A percentile compares a stretch with the other conserved stretches of the same genome.
Conservation (phyloP, 1,140 invertebrate species). For the Pemphigus obesinymphae region DNA sequence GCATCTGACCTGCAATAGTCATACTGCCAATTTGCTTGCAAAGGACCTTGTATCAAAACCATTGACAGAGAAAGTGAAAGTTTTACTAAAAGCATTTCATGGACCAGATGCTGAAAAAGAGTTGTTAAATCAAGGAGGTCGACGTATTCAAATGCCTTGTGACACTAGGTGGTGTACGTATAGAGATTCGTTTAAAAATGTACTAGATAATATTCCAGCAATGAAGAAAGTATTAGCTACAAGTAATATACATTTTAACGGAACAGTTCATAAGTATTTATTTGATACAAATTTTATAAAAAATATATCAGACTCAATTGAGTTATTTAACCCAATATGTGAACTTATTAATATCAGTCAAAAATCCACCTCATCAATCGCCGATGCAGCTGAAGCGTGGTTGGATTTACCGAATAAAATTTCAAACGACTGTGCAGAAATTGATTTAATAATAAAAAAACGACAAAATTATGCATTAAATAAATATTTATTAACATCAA, state of each 20-base stretch:
- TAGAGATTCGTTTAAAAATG: slow-evolving; percentile 2
- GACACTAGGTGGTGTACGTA: slow-evolving; percentile 11
- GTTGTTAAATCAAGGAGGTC: neutral
- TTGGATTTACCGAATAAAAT: neutral
- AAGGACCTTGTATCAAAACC: slow-evolving; percentile 18
- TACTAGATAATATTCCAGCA: neutral
- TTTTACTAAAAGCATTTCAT: slow-evolving; percentile 12
- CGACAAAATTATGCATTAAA: slow-evolving; percentile 12
- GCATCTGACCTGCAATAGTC: slow-evolving; percentile 20
- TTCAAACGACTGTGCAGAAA: neutral
- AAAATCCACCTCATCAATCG: neutral
- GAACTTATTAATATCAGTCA: slow-evolving; percentile 7
- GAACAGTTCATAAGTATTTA: neutral
- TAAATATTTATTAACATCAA: slow-evolving; percentile 6
- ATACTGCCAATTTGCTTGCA: slow-evolving; percentile 13
- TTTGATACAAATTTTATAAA: neutral
- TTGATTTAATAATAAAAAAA: neutral
- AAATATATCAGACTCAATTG: slow-evolving; percentile 3
- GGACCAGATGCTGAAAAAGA: slow-evolving; percentile 11
- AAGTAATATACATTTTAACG: neutral
- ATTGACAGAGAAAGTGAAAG: neutral
- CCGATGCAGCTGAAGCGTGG: neutral
- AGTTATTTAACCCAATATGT: slow-evolving; percentile 1
- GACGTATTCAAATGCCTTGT: neutral
- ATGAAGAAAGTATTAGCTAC: slow-evolving; percentile 11